Base-by-base conservation (phyloP, 2,888 invertebrate genomes). In the Cheilosia vulpina region DNA sequence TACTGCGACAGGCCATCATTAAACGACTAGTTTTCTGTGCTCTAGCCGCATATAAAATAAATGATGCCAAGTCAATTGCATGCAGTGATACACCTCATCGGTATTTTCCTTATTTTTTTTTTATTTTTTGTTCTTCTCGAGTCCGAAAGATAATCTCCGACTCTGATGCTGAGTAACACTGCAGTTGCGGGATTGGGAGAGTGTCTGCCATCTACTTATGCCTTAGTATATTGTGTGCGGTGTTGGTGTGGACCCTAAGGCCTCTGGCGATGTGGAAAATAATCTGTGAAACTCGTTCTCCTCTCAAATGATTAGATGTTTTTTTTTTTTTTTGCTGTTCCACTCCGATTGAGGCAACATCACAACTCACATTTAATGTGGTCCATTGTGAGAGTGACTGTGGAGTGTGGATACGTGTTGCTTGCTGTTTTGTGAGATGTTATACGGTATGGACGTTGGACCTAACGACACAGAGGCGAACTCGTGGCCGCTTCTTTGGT, bases 301-400 rank as follows among this genome's bases (percentile, higher is more conserved):
- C 50, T 69, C 63, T 27, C 6, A 31, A 75, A 65, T 80, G 80
- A 80, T 84, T 72, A 55, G 81, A 78, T 66, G 11, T 1, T 27
- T 76, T n/a, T 66, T 1, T 27, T 75, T n/a, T 66, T 50, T 50
- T 62, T 55, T 62, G 58, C 21, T 27, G 19, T 65, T 63, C 24
- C 62, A 57, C 41, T 58, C 58, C 55, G 79, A 73, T 63, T 83
- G 73, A 50, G 62, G 79, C 68, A 69, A 31, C 78, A 78, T 83
- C 79, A 79, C 73, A 83, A 79, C 68, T 83, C 73, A 83, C 79
- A 79, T 79, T 84, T 84, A 79, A 84, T 84, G 83, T 79, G 75
- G 80, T 80, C 69, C 80, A 80, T 72, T 66, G 60, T 79, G 41
- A 9, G n/a, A 17, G 5, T 17, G 45, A 17, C 17, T 45, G 45